Evolutionary conservation across 1,140 invertebrate genomes (phyloP), one percentile per base, ranked within the genome.

Genomic region (Doryteuthis pealeii): DNA sequence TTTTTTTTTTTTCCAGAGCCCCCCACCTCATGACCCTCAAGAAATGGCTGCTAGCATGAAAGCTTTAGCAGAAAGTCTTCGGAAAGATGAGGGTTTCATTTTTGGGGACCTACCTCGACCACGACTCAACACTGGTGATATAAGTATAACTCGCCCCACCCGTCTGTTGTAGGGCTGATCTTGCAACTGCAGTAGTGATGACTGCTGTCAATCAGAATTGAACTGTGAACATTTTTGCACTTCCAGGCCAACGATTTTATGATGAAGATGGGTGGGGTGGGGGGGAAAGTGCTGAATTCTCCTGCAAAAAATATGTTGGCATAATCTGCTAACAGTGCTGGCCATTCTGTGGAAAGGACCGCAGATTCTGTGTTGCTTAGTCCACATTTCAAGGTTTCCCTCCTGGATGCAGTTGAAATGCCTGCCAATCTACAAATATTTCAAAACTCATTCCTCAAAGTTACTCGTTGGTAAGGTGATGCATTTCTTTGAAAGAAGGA

Each of bases 11-110:
- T 81, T 81, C 31, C 74, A 85, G 82, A 54, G 54, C 12, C 74
- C 77, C 2, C 79, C 82, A 15, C 73, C 77, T 85, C 88, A 88
- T 45, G 54, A 62, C 18, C 89, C 91, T 58, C 86, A 91, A 72
- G 93, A 95, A 82, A 95, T 96, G 82, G 93, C 93, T 77, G 94
- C 94, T 54, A 94, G 93, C 81, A 95, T 96, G 80, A 93, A 94
- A 87, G 94, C 94, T 30, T 85, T 96, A 78, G 94, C 94, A 54
- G 92, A 93, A 80, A 95, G 94, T 80, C 93, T 95, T 66, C 93
- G 94, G 87, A 80, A 80, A 68, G 94, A 93, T 77, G 93, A 94
- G 87, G 88, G 91, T 43, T 86, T 88, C 74, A 92, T 94, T 76
- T 95, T 94, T 88, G 94, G 93, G 26, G 93, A 95, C 82, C 87